These are phyloP conservation scores for Litoditis marina DNA, from an alignment of 2,888 invertebrate species.

Conservation along the genomic window DNA sequence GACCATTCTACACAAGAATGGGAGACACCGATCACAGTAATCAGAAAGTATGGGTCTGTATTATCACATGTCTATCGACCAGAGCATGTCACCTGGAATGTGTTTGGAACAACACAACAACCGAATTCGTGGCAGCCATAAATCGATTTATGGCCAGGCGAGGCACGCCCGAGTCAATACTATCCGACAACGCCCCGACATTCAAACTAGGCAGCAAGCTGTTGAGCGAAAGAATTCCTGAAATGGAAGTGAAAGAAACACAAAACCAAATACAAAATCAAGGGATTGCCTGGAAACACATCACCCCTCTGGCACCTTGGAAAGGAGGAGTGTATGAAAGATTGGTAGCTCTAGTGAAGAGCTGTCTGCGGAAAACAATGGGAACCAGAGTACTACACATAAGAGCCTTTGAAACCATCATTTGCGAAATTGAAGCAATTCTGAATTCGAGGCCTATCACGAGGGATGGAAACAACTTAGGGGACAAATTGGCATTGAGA, in stretches of 20 bases:
- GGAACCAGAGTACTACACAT: too few relatives aligned
- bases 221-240: too few relatives aligned
- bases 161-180: constrained; percentile 52
- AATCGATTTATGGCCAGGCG: constrained; percentile 59
- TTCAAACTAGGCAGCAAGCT: constrained; percentile 61
- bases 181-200: constrained; percentile 62
- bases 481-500: not conserved
- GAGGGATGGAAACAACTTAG: not conserved
- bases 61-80: constrained; percentile 63
- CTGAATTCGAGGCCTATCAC: constrained; percentile 18
- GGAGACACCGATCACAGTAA: constrained; percentile 25
- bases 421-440: constrained; percentile 9
- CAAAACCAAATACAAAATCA: too few relatives aligned
- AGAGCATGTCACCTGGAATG: constrained; percentile 63
- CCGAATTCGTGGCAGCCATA: constrained; percentile 56
- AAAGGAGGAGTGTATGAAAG: constrained; percentile 18
- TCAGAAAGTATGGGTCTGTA: constrained; percentile 45
- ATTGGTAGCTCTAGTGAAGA: constrained; percentile 11
- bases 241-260: too few relatives aligned
- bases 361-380: not conserved
- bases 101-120: constrained; percentile 50
- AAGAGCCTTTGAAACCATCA: too few relatives aligned
- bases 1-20: too few relatives aligned
- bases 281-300: constrained; percentile 7
- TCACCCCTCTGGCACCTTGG: constrained; percentile 17